phyloP scores from a whole-genome alignment of 2,888 invertebrate genomes.

The Pachycephus smyrnensis region DNA sequence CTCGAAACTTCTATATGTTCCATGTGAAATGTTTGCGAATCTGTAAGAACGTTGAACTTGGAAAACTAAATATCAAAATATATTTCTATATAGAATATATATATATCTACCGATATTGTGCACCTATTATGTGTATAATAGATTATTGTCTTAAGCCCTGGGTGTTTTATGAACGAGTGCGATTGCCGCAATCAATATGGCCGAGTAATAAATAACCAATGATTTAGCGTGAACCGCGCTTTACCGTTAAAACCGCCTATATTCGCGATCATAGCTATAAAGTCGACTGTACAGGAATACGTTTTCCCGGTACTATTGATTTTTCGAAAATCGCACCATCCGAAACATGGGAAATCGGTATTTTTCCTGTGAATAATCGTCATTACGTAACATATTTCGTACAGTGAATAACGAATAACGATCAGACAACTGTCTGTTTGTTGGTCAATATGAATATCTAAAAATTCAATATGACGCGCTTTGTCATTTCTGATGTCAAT shows the following conservation, averaged over 20 bases:
- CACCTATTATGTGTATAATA: background rate
- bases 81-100: background rate
- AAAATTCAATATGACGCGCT: too few species aligned
- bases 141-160: background rate
- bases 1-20: background rate
- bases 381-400: too few species aligned
- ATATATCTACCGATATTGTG: background rate
- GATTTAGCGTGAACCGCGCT: background rate
- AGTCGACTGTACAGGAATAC: background rate
- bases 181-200: background rate
- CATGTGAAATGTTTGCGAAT: background rate
- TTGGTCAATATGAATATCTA: too few species aligned
- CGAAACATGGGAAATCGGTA: background rate
- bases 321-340: background rate
- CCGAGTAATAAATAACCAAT: background rate
- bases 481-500: too few species aligned
- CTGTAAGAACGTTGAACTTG: background rate
- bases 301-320: background rate
- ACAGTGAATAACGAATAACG: too few species aligned
- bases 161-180: background rate
- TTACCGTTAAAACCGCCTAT: background rate
- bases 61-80: background rate
- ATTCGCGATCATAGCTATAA: background rate
- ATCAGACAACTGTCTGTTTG: too few species aligned
- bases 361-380: background rate